Base-by-base conservation (phyloP, 2,113 vertebrate genomes). In the Colius striatus region DNA sequence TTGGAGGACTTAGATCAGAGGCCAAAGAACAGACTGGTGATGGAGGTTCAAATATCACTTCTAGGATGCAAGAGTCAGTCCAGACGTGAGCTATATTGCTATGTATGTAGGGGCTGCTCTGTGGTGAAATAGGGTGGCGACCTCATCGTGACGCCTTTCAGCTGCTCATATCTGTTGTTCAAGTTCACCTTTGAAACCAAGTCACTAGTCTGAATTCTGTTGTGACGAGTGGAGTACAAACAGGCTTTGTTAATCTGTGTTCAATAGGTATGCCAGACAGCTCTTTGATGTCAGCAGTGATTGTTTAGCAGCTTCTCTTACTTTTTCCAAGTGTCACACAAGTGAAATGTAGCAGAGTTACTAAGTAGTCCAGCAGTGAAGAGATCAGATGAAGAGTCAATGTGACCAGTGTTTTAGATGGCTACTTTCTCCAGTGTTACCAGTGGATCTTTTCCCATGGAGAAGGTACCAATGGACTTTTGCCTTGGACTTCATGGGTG, bases 121-220 rank as follows among this genome's bases (percentile, higher is more conserved):
- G 50, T 77, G 84, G 89, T 89, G 81, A 87, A 91, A 71, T 2
- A 47, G 74, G 54, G 54, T 25, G 67, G 51, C 92, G 87, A 85
- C 78, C 57, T 94, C 76, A 67, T 38, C 0, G 0, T 81, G 87
- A 85, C 0, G 3, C 82, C 71, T 95, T 91, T 87, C 75, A 67
- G 71, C 84, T 90, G 71, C 87, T 83, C 11, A 0, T 92, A 86
- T 84, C 73, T 94, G 54, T 62, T 77, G 84, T 70, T 93, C 61
- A 68, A 34, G 77, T 92, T 96, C 90, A 95, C 94, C 92, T 96
- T 82, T 92, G 93, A 81, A 92, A 90, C 62, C 76, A 57, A 90
- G 70, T 47, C 54, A n/a, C 57, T n/a, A 19, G 45, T 67, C 65
- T 94, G 9, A 92, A 51, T 75, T 87, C 41, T 89, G 72, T 86